phyloP scores from a whole-genome alignment of 2,888 invertebrate genomes.

The Rhyacophila evoluta region DNA sequence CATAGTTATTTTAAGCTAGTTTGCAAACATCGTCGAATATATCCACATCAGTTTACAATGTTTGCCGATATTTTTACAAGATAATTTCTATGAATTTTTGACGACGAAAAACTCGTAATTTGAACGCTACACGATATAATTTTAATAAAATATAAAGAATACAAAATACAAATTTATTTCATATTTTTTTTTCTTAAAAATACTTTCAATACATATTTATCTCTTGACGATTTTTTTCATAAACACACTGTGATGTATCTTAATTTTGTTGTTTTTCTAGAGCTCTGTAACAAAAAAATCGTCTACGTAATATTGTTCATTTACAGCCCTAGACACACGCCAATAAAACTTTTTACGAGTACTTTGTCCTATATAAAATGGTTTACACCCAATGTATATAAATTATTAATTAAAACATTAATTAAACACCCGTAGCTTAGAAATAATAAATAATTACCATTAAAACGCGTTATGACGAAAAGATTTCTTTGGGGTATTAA shows the following conservation, averaged over 20 bases:
- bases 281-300: neutral
- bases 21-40: too few species aligned
- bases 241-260: too few species aligned
- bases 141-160: too few species aligned
- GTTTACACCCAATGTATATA: constrained; percentile 3
- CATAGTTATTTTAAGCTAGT: too few species aligned
- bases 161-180: too few species aligned
- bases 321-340: constrained; percentile 3
- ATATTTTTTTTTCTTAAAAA: too few species aligned
- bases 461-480: neutral
- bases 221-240: too few species aligned
- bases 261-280: neutral
- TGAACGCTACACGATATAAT: too few species aligned
- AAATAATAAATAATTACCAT: neutral
- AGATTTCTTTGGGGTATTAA: neutral
- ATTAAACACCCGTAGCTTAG: neutral
- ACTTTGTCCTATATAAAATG: constrained; percentile 8
- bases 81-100: too few species aligned
- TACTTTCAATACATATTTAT: neutral
- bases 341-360: constrained; percentile 14
- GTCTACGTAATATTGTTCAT: neutral
- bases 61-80: too few species aligned
- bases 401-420: constrained; percentile 14
- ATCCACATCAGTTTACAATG: too few species aligned
- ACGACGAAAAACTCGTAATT: too few species aligned